Conservation (phyloP, 2,113 vertebrate genomes). For the Pampusana beccarii region DNA sequence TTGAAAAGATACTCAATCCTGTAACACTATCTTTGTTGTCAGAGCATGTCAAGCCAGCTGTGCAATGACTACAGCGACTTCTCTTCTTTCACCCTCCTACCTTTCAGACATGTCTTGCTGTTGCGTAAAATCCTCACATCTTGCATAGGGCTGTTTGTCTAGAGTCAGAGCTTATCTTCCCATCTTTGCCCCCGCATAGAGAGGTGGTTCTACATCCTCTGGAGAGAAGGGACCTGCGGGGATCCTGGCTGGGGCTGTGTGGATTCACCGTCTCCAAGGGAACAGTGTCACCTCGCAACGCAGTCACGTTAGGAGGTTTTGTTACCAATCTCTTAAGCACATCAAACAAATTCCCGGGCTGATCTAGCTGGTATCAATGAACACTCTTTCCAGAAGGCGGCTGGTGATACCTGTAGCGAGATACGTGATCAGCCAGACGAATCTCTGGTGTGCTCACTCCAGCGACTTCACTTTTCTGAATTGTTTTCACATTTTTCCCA, state of each 20-base stretch:
- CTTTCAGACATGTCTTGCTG: constrained; percentile 89
- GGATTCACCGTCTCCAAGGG: constrained; percentile 66
- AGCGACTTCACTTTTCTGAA: background rate
- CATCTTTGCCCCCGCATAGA: background rate
- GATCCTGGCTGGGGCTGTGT: constrained; percentile 14
- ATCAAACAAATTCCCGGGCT: constrained; percentile 61
- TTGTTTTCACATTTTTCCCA: background rate
- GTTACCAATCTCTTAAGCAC: constrained; percentile 67
- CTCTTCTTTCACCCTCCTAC: constrained; percentile 75
- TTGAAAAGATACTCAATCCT: constrained; percentile 62
- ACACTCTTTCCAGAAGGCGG: background rate
- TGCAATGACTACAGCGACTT: constrained; percentile 29
- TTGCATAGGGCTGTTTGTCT: constrained; percentile 54
- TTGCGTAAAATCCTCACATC: constrained; percentile 44
- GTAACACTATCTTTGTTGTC: constrained; percentile 68
- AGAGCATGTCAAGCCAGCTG: constrained; percentile 54
- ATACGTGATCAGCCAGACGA: background rate
- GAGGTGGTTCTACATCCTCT: background rate
- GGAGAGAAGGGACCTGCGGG: constrained; percentile 15
- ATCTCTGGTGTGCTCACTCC: background rate
- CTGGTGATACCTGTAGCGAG: constrained; percentile 6
- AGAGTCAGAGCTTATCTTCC: constrained; percentile 47
- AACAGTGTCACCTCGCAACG: constrained; percentile 74
- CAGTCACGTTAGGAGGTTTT: constrained; percentile 61
- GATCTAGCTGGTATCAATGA: background rate